Conservation (phyloP, 2,888 invertebrate species). For the Apoderus coryli region DNA sequence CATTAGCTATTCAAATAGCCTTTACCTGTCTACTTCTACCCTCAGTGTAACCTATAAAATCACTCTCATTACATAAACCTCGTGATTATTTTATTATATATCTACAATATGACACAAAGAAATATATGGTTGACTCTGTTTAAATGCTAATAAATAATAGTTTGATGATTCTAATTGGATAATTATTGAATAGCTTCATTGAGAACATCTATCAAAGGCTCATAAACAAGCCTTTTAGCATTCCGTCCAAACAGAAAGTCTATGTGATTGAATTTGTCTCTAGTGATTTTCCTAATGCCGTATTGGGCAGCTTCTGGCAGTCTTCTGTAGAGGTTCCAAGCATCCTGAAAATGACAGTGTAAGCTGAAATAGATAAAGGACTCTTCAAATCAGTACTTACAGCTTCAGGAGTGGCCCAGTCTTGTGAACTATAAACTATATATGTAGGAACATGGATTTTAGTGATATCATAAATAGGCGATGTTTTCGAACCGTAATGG, state of each 20-base stretch:
- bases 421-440: constrained; percentile 40
- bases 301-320: constrained; percentile 34
- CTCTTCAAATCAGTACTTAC: constrained; percentile 24
- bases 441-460: constrained; percentile 37
- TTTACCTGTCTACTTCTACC: too few relatives aligned
- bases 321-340: constrained; percentile 38
- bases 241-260: constrained; percentile 53
- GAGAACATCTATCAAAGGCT: constrained; percentile 22
- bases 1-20: too few relatives aligned
- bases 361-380: background rate
- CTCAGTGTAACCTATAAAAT: too few relatives aligned
- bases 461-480: constrained; percentile 38
- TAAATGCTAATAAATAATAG: too few relatives aligned
- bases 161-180: background rate
- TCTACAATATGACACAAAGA: too few relatives aligned
- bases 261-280: constrained; percentile 51
- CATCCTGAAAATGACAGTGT: constrained; percentile 34
- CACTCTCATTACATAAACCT: too few relatives aligned
- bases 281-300: constrained; percentile 42
- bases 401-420: constrained; percentile 41
- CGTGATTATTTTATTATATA: too few relatives aligned
- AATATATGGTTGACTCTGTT: too few relatives aligned
- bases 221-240: constrained; percentile 42
- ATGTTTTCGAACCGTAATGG: constrained; percentile 35
- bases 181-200: constrained; percentile 17